Evolutionary conservation across 2,113 vertebrate species (phyloP).

Genomic region (Odobenus rosmarus): DNA sequence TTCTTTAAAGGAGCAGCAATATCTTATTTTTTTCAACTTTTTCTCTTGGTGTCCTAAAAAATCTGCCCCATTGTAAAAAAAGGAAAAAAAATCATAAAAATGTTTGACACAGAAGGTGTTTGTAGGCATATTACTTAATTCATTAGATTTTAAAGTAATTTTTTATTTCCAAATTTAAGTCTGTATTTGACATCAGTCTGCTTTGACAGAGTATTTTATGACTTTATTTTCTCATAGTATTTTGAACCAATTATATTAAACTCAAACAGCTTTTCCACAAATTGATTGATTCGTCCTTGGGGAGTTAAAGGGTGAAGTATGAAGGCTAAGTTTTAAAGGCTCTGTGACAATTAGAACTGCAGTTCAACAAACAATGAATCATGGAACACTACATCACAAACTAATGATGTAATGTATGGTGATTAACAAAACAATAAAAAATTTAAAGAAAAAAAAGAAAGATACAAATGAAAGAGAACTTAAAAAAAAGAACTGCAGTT

Average conservation of each 20-base stretch:
- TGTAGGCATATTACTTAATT: background rate
- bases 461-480: no score
- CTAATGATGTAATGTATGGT: no score
- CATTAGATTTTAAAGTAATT: background rate
- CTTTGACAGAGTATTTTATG: background rate
- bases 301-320: background rate
- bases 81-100: background rate
- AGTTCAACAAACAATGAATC: background rate
- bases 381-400: no score
- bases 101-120: background rate
- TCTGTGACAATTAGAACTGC: background rate
- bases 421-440: no score
- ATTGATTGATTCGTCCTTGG: background rate
- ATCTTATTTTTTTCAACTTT: background rate
- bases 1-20: background rate
- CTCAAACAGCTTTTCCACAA: background rate
- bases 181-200: background rate
- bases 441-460: no score
- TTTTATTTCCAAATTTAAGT: slow-evolving; percentile 37
- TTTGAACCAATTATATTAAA: background rate
- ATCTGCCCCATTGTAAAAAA: background rate
- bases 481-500: background rate
- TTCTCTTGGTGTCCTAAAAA: background rate
- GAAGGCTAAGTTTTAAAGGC: background rate
- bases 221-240: background rate